Evolutionary conservation across 1,140 invertebrate species (phyloP).

Genomic region (Calliphora vicina): DNA sequence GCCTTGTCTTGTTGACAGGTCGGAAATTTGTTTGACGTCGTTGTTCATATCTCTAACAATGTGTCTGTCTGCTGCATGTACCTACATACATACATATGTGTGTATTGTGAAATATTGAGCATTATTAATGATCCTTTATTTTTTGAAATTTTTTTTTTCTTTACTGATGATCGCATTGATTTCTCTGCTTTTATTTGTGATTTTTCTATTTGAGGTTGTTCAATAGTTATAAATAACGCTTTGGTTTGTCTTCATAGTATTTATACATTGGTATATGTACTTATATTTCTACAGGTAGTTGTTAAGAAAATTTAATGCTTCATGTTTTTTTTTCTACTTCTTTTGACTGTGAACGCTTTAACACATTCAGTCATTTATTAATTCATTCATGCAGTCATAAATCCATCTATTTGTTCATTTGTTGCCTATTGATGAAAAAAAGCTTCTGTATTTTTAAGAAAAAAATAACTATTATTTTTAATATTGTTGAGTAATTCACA

Average conservation of each 20-base stretch:
- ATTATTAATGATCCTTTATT: slow-evolving; percentile 14
- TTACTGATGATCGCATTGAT: neutral
- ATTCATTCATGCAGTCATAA: neutral
- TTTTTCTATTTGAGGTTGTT: neutral
- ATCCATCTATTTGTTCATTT: neutral
- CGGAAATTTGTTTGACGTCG: neutral
- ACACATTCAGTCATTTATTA: neutral
- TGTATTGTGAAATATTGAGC: slow-evolving; percentile 19
- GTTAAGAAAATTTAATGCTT: neutral
- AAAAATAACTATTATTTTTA: neutral
- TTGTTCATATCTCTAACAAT: neutral
- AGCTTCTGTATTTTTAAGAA: neutral
- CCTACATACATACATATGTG: neutral
- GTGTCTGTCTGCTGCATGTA: no score
- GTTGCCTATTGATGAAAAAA: neutral
- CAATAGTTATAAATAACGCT: no score
- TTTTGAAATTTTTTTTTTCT: no score
- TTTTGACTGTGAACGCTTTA: neutral
- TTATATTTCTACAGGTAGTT: neutral
- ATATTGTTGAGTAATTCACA: no score
- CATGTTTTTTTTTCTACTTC: no score
- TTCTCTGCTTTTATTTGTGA: neutral
- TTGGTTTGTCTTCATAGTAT: neutral
- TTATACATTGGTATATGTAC: no score
- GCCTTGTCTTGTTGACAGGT: slow-evolving; percentile 20